phyloP scores from a whole-genome alignment of 2,797 vertebrate species.

The Diplodus puntazzo region DNA sequence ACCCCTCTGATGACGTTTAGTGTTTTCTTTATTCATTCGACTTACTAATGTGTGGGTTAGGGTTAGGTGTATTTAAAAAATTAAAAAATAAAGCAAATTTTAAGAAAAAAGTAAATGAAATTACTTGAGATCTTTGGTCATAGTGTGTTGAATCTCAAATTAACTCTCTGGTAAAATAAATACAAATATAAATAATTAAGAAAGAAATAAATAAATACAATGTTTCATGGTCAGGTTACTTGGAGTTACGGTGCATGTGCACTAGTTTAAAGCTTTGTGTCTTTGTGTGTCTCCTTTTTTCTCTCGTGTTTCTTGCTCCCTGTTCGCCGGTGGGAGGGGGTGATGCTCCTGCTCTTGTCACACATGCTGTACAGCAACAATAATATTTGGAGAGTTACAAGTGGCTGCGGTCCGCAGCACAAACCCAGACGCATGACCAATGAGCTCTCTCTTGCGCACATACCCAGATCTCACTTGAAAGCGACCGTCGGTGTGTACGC shows the following conservation, averaged over 20 bases:
- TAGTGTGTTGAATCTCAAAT: background rate
- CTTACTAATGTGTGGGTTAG: background rate
- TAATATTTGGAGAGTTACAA: slow-evolving; percentile 80
- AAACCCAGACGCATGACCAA: slow-evolving; percentile 66
- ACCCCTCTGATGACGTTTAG: background rate
- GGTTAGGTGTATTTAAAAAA: background rate
- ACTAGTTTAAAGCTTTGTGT: background rate
- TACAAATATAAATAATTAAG: too few species aligned
- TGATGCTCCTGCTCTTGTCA: slow-evolving; percentile 61
- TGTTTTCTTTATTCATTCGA: background rate
- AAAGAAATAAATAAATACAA: too few species aligned
- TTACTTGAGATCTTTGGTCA: background rate
- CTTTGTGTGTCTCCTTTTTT: background rate
- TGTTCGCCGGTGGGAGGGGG: slow-evolving; percentile 38
- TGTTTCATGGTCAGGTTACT: background rate
- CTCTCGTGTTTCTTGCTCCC: slow-evolving; percentile 1
- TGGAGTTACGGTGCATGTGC: background rate
- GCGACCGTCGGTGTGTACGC: slow-evolving; percentile 66
- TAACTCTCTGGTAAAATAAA: too few species aligned
- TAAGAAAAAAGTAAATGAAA: background rate
- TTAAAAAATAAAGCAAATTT: background rate
- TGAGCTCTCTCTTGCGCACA: slow-evolving; percentile 69
- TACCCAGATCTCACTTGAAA: slow-evolving; percentile 66
- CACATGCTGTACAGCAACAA: slow-evolving; percentile 71
- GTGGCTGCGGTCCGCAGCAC: slow-evolving; percentile 68